Evolutionary conservation across 2,888 invertebrate genomes (phyloP), one percentile per base, ranked within the genome.

Genomic region (Lydus trimaculatus): DNA sequence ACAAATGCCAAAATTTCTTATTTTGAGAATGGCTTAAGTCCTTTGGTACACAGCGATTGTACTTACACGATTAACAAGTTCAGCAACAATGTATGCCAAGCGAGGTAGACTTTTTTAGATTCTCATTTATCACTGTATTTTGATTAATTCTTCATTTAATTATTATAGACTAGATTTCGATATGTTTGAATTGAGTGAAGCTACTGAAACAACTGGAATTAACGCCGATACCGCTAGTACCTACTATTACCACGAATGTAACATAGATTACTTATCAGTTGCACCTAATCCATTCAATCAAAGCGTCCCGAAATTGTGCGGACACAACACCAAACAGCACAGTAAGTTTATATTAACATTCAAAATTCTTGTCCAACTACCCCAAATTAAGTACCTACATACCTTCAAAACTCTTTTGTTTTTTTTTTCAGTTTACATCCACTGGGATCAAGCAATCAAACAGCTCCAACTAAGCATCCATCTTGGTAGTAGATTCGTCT

Each of bases 281-380:
- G 86, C 87, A 25, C 86, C 87, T n/a, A 86, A 87, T 77, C 85
- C 87, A 0, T 87, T 23, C 25, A 52, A 52, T 25, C 2, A 87
- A 74, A 78, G 84, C 71, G 65, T 89, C n/a, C 89, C 89, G 0
- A 81, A 86, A 0, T 79, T 91, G 0, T 91, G 91, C 67, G 91
- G 91, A 3, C 87, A 88, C 73, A 91, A 91, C 73, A 87, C 85
- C 56, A 89, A 88, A 13, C 91, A 91, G 70, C 91, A 91, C 76
- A 76, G 89, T 90, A 74, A 86, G 87, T 69, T 31, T 31, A 84
- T 28, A 15, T 67, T 61, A 28, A 66, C 11, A 61, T 28, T 28
- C 28, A 28, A 28, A 28, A n/a, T n/a, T n/a, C n/a, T 28, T 28
- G 28, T 11, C 33, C 11, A 9, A 33, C 39, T n/a, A n/a, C n/a